Evolutionary conservation across 2,113 vertebrate genomes (phyloP).

Genomic region (Coryphaenoides rupestris): DNA sequence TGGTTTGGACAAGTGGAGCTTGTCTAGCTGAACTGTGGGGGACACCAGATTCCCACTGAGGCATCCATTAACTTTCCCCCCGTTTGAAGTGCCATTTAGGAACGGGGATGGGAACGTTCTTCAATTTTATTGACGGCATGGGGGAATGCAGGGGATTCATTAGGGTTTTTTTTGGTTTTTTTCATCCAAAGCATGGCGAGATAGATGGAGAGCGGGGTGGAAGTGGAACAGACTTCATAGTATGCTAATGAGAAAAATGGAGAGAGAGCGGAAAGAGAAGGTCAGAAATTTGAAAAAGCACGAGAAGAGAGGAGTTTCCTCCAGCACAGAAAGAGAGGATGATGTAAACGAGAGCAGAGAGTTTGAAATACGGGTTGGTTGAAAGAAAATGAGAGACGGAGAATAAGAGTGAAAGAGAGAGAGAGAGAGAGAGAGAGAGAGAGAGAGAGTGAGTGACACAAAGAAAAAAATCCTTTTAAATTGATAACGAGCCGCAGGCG

Average conservation of each 20-base stretch:
- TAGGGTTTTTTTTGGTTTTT: slow-evolving; percentile 29
- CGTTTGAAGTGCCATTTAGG: slow-evolving; percentile 41
- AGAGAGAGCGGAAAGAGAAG: background rate
- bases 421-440: slow-evolving; percentile 28
- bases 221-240: slow-evolving; percentile 29
- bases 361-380: too few species aligned
- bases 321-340: too few species aligned
- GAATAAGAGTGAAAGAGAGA: slow-evolving; percentile 23
- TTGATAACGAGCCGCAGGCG: slow-evolving; percentile 49
- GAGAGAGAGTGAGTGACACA: background rate
- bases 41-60: slow-evolving; percentile 12
- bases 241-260: slow-evolving; percentile 19
- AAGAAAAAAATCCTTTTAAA: slow-evolving; percentile 17
- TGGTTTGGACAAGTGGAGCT: slow-evolving; percentile 1
- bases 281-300: too few species aligned
- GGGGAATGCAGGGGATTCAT: slow-evolving; percentile 46
- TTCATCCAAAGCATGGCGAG: slow-evolving; percentile 41
- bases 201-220: slow-evolving; percentile 15
- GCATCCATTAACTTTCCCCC: background rate
- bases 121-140: slow-evolving; percentile 35
- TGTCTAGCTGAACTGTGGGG: background rate
- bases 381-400: slow-evolving; percentile 35
- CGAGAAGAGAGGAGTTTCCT: too few species aligned
- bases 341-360: too few species aligned
- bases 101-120: slow-evolving; percentile 15